Conservation (phyloP, 2,888 invertebrate genomes). For the Pheosia gnoma region DNA sequence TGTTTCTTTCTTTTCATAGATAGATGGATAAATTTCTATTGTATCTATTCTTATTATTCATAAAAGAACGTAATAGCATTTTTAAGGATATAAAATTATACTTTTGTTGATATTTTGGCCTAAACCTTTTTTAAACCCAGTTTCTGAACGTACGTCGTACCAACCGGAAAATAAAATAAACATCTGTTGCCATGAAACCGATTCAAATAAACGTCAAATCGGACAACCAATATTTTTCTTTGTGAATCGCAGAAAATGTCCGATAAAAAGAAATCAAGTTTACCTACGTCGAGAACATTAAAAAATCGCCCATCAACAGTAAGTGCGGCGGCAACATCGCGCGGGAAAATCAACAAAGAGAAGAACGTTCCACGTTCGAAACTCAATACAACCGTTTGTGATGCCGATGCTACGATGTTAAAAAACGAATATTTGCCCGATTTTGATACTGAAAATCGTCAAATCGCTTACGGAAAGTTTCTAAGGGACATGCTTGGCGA, state of each 20-base stretch:
- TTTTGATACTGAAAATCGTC: slow-evolving; percentile 57
- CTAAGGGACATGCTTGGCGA: slow-evolving; percentile 67
- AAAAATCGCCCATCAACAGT: slow-evolving; percentile 58
- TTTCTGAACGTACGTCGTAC: slow-evolving; percentile 48
- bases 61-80: too few relatives aligned
- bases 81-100: too few relatives aligned
- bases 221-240: slow-evolving; percentile 11
- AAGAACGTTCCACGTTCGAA: slow-evolving; percentile 42
- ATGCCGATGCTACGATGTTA: slow-evolving; percentile 51
- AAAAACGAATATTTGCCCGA: slow-evolving; percentile 55
- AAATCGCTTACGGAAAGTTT: slow-evolving; percentile 68
- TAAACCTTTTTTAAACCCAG: neutral
- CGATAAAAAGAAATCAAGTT: slow-evolving; percentile 59
- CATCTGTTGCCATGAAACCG: slow-evolving; percentile 62
- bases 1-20: too few relatives aligned
- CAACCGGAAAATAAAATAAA: slow-evolving; percentile 25
- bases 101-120: too few relatives aligned
- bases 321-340: slow-evolving; percentile 44
- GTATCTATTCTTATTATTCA: too few relatives aligned
- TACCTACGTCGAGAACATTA: slow-evolving; percentile 44
- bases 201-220: slow-evolving; percentile 52
- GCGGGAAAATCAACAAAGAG: slow-evolving; percentile 43
- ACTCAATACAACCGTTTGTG: slow-evolving; percentile 42
- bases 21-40: too few relatives aligned
- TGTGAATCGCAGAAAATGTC: slow-evolving; percentile 42